Base-by-base conservation (phyloP, 2,888 invertebrate species). In the Stenodera caucasica region DNA sequence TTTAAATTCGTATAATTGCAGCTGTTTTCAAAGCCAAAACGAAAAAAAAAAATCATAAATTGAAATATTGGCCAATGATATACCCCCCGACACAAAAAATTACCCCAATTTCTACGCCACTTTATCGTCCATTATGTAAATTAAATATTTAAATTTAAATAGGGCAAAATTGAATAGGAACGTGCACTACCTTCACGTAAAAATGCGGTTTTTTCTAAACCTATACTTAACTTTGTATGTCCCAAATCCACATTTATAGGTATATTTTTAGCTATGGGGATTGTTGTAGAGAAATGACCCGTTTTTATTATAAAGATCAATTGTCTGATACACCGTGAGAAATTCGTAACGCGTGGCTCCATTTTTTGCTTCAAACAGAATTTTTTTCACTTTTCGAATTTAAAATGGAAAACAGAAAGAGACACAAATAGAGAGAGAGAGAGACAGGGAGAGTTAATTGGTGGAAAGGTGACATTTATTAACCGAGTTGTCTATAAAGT, bases 111-210 rank as follows among this genome's bases (percentile, higher is more conserved):
- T 66, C 63, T 68, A 67, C 65, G 62, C 60, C 67, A 65, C 65
- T 69, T 66, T 57, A 64, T n/a, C n/a, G 60, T 61, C 70, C 67
- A 72, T 72, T 72, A 72, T 72, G 72, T 69, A 72, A 72, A 72
- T 72, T 66, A 72, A n/a, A n/a, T n/a, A n/a, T n/a, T n/a, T n/a
- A n/a, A n/a, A n/a, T n/a, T n/a, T n/a, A 72, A 69, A 65, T 72
- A 60, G 71, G 67, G 67, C 67, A 66, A 45, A 60, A 57, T 54
- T 70, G 67, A 72, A 72, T 68, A 61, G 70, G 59, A 70, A 66
- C 67, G 70, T 68, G 68, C 66, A 67, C 59, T 60, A 58, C 63
- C 35, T 4, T 14, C 4, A 5, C 12, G 2, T 6, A 62, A 67
- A 66, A 69, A 65, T 60, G 55, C 59, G 61, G 45, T 61, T 57